phyloP scores from a whole-genome alignment of 2,888 invertebrate species.

The Macaria liturata region DNA sequence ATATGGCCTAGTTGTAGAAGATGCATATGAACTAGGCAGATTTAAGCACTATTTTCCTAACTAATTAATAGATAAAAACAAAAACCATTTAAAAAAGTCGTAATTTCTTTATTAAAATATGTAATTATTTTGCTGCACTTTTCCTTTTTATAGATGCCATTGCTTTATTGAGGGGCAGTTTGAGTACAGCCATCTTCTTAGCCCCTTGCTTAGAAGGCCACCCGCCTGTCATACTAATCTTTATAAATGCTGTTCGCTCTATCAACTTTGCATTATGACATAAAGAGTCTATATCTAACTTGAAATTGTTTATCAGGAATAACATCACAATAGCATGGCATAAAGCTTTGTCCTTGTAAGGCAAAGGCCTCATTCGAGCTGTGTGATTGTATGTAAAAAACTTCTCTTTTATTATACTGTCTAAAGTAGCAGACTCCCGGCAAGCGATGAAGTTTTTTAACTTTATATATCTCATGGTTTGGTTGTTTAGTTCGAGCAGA shows the following conservation, averaged over 20 bases:
- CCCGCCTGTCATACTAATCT: slow-evolving; percentile 59
- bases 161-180: slow-evolving; percentile 50
- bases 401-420: slow-evolving; percentile 51
- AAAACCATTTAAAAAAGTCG: too few species aligned
- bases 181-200: slow-evolving; percentile 52
- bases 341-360: slow-evolving; percentile 64
- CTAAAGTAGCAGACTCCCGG: slow-evolving; percentile 54
- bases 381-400: slow-evolving; percentile 51
- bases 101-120: neutral
- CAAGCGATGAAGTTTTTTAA: slow-evolving; percentile 57
- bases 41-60: too few species aligned
- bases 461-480: slow-evolving; percentile 47
- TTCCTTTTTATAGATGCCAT: neutral
- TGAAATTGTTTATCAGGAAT: slow-evolving; percentile 62
- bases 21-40: too few species aligned
- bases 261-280: slow-evolving; percentile 56
- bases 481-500: slow-evolving; percentile 48
- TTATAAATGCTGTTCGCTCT: slow-evolving; percentile 47
- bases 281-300: slow-evolving; percentile 56
- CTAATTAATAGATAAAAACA: too few species aligned
- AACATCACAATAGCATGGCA: slow-evolving; percentile 67
- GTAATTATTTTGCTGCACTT: neutral
- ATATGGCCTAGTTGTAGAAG: too few species aligned
- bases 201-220: slow-evolving; percentile 12
- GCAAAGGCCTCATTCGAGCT: slow-evolving; percentile 51